These are phyloP conservation scores for Drosophila hydei DNA, from an alignment of 1,140 invertebrate species.

Conservation along the genomic window DNA sequence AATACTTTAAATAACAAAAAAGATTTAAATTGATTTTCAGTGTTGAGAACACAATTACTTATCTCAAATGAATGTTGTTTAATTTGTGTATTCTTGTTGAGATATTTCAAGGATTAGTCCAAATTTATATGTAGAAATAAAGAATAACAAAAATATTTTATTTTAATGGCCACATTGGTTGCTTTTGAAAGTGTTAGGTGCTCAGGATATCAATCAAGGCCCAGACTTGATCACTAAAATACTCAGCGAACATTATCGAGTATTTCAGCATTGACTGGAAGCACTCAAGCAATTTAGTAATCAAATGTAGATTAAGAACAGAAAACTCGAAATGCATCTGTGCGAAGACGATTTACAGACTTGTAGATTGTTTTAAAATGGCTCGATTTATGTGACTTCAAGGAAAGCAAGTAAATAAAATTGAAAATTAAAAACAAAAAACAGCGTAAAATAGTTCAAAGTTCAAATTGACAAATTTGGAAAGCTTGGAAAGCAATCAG, in stretches of 20 bases:
- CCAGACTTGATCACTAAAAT: no score
- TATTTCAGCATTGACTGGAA: not conserved
- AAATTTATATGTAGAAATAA: no score
- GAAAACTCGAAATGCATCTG: conserved; percentile 12
- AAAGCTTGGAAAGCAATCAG: conserved; percentile 44
- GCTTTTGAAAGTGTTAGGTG: no score
- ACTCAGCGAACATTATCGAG: not conserved
- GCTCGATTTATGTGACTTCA: conserved; percentile 3
- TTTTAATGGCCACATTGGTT: no score
- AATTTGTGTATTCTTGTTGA: no score
- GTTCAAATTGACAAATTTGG: conserved; percentile 40
- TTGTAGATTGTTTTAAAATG: conserved; percentile 5
- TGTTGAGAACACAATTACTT: not conserved
- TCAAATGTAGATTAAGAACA: conserved; percentile 9
- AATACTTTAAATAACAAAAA: conserved; percentile 3
- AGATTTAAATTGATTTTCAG: not conserved
- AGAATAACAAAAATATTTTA: no score
- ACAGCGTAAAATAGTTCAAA: conserved; percentile 32
- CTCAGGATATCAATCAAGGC: no score
- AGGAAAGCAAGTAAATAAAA: conserved; percentile 11
- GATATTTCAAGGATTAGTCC: no score
- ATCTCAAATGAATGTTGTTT: no score
- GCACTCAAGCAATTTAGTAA: not conserved
- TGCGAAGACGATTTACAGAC: conserved; percentile 10
- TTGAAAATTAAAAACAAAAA: not conserved